A percentile compares a stretch with the other conserved stretches of the same genome.
Evolutionary conservation across 2,797 vertebrate genomes (phyloP).

Genomic region (Betta splendens): DNA sequence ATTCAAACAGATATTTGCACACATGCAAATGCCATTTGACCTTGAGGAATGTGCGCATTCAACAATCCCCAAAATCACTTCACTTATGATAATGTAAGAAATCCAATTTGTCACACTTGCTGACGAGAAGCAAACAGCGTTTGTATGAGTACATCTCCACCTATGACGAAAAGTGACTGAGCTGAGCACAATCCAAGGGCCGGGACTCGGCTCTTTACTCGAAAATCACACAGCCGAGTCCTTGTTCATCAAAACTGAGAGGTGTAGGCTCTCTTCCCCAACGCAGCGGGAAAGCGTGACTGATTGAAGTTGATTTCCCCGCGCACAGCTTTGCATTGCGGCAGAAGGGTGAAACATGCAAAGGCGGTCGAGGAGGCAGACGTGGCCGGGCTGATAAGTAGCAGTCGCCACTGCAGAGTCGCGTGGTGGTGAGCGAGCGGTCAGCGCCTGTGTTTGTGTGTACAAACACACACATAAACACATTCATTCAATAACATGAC

Average conservation of each 20-base stretch:
- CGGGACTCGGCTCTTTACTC: constrained; percentile 41
- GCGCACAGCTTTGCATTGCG: constrained; percentile 56
- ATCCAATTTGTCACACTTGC: constrained; percentile 54
- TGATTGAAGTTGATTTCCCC: constrained; percentile 70
- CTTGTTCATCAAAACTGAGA: constrained; percentile 66
- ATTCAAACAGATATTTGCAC: constrained; percentile 31
- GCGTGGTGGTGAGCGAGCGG: constrained; percentile 27
- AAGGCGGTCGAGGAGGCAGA: constrained; percentile 46
- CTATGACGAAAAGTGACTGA: constrained; percentile 62
- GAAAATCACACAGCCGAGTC: constrained; percentile 55
- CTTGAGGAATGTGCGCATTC: constrained; percentile 42
- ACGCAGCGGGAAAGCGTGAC: constrained; percentile 53
- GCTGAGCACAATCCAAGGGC: constrained; percentile 45
- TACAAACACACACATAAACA: no score
- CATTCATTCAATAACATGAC: no score
- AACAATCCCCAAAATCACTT: constrained; percentile 45
- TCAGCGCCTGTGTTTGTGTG: constrained; percentile 3
- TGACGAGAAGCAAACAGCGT: constrained; percentile 48
- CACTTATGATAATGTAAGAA: constrained; percentile 58
- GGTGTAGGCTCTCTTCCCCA: constrained; percentile 43
- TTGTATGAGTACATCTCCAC: constrained; percentile 5
- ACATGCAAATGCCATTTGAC: constrained; percentile 38
- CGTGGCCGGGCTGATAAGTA: constrained; percentile 55
- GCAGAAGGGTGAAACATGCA: constrained; percentile 46
- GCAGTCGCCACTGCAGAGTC: constrained; percentile 16